These are phyloP conservation scores for Dasyornis broadbenti DNA, from an alignment of 2,113 vertebrate species.

Conservation along the genomic window DNA sequence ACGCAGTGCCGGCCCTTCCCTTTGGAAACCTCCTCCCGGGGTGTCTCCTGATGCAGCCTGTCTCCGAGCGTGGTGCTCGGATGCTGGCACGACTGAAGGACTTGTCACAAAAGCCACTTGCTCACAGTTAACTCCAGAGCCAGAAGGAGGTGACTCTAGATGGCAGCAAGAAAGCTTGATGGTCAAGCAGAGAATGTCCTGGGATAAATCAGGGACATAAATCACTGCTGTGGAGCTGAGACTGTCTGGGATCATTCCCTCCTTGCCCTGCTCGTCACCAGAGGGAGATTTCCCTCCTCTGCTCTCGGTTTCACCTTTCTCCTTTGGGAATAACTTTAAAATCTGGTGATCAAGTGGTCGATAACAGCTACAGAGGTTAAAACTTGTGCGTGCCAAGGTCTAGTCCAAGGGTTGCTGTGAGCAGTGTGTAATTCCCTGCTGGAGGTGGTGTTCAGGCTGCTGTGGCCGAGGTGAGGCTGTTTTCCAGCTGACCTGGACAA, in stretches of 20 bases:
- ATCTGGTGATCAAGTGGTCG: background rate
- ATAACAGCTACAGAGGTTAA: background rate
- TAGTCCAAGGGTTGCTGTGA: background rate
- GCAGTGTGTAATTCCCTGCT: background rate
- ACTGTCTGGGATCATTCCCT: fast-evolving
- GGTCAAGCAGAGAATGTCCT: background rate
- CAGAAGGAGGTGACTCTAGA: background rate
- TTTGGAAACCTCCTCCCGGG: background rate
- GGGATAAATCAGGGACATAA: fast-evolving
- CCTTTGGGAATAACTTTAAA: background rate
- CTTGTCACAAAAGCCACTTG: background rate
- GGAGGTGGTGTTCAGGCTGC: background rate
- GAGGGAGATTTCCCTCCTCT: background rate
- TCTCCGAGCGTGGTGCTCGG: fast-evolving
- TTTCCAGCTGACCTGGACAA: background rate
- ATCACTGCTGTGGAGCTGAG: background rate
- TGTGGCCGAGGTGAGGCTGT: background rate
- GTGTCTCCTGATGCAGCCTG: background rate
- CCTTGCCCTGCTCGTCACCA: background rate
- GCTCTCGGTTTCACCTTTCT: background rate
- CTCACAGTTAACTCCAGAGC: background rate
- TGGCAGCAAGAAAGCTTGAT: background rate
- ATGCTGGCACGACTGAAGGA: background rate
- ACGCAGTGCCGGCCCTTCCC: fast-evolving
- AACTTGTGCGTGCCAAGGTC: background rate